A percentile compares a stretch with the other conserved stretches of the same genome.
phyloP scores from a whole-genome alignment of 1,140 invertebrate genomes.

The Akabosia matsudoensis region DNA sequence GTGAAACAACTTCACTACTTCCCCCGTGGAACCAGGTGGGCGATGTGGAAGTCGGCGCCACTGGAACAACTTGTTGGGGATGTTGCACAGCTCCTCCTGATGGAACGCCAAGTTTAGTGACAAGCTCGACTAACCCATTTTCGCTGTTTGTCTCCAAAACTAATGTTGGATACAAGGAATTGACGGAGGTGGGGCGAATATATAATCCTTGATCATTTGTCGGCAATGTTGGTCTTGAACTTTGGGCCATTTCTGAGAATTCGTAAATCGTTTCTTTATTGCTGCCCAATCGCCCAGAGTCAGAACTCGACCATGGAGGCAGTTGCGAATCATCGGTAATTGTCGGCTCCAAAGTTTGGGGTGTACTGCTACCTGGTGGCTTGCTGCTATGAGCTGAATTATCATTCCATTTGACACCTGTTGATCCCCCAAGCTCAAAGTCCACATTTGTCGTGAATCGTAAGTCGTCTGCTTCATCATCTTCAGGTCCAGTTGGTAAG shows the following conservation, averaged over 20 bases:
- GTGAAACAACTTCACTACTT: not conserved
- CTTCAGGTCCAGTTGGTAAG: conserved; percentile 64
- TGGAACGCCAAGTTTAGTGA: conserved; percentile 4
- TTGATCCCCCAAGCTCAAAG: conserved; percentile 19
- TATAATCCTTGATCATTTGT: conserved; percentile 51
- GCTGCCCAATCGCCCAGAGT: not conserved
- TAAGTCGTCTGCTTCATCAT: conserved; percentile 38
- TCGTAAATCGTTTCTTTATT: conserved; percentile 3
- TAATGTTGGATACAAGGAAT: conserved; percentile 25
- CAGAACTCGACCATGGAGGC: conserved; percentile 24
- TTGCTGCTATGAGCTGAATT: not conserved
- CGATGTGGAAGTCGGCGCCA: not conserved
- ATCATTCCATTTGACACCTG: not conserved
- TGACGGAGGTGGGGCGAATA: conserved; percentile 42
- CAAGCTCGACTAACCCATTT: conserved; percentile 32
- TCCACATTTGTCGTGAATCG: conserved; percentile 29
- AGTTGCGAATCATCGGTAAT: conserved; percentile 34
- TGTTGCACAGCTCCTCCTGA: not conserved
- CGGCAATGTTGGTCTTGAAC: conserved; percentile 40
- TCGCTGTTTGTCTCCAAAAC: conserved; percentile 29
- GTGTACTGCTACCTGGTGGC: not conserved
- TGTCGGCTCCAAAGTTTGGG: conserved; percentile 25
- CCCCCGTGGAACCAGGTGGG: not conserved
- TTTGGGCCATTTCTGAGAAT: not conserved
- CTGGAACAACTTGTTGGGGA: not conserved